Percentiles rank a stretch among this genome's conserved stretches.
These are phyloP conservation scores for Lordiphosa mommai DNA, from an alignment of 1,140 invertebrate genomes.

Conservation along the genomic window DNA sequence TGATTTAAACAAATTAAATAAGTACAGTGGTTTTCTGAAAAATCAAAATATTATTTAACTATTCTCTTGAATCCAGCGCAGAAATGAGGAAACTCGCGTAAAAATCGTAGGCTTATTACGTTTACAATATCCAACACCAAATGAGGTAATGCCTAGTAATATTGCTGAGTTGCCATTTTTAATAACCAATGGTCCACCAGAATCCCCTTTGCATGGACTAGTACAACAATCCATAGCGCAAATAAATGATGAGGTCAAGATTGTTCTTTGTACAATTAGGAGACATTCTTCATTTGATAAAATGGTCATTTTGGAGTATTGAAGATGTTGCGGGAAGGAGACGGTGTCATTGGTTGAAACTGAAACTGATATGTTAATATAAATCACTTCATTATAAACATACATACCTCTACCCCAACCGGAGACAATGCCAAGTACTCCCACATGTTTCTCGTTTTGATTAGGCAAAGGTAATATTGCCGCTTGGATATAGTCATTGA, in stretches of 20 bases:
- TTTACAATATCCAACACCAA: rapidly evolving
- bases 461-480: not conserved
- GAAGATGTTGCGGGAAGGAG: not conserved
- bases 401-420: conserved; percentile 17
- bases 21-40: too few species aligned
- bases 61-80: conserved; percentile 9
- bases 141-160: conserved; percentile 2
- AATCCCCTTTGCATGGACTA: not conserved
- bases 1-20: too few species aligned
- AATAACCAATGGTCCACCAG: conserved; percentile 16
- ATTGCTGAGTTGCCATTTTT: not conserved
- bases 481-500: conserved; percentile 12
- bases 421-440: not conserved
- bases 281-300: not conserved
- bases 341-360: not conserved
- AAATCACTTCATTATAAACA: too few species aligned
- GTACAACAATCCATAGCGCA: not conserved
- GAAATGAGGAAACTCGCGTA: conserved; percentile 1
- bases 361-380: too few species aligned
- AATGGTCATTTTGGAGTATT: not conserved
- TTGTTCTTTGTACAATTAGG: too few species aligned
- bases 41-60: too few species aligned
- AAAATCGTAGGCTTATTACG: not conserved
- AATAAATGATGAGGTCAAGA: not conserved
- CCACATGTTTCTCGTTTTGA: not conserved